Evolutionary conservation across 2,113 vertebrate species (phyloP).

Genomic region (Sander vitreus): DNA sequence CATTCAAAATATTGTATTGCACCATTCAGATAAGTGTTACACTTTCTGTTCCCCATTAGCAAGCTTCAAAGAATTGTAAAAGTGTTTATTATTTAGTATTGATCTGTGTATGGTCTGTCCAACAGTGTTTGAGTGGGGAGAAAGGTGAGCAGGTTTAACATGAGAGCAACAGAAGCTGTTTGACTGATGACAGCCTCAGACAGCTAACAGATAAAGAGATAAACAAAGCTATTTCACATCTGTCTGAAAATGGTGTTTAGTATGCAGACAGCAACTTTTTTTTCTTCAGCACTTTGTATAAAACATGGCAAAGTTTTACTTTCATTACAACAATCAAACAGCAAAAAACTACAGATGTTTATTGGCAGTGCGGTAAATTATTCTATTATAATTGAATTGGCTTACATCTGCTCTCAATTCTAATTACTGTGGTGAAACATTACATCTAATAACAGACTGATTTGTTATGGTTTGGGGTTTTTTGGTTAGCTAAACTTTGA

Average conservation of each 20-base stretch:
- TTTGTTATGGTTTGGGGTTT: neutral
- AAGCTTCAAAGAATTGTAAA: neutral
- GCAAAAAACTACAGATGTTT: slow-evolving; percentile 8
- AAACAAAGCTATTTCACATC: slow-evolving; percentile 9
- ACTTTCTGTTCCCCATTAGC: neutral
- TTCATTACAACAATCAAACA: neutral
- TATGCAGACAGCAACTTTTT: neutral
- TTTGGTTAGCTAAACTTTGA: neutral
- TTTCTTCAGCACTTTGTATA: neutral
- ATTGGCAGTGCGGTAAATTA: neutral
- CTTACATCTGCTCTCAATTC: neutral
- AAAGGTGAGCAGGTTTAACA: slow-evolving; percentile 15
- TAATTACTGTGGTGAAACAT: neutral
- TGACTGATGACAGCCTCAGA: slow-evolving; percentile 20
- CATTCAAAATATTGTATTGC: neutral
- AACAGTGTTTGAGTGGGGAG: neutral
- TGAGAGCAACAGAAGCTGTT: neutral
- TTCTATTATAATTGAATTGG: neutral
- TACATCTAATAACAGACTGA: neutral
- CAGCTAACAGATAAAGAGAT: slow-evolving; percentile 7
- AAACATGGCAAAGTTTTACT: neutral
- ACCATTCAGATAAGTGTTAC: neutral
- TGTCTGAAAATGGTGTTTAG: slow-evolving; percentile 17
- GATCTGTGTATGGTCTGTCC: neutral
- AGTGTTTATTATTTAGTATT: neutral